phyloP scores from a whole-genome alignment of 2,113 vertebrate species.

The Xyliphius kryptos region DNA sequence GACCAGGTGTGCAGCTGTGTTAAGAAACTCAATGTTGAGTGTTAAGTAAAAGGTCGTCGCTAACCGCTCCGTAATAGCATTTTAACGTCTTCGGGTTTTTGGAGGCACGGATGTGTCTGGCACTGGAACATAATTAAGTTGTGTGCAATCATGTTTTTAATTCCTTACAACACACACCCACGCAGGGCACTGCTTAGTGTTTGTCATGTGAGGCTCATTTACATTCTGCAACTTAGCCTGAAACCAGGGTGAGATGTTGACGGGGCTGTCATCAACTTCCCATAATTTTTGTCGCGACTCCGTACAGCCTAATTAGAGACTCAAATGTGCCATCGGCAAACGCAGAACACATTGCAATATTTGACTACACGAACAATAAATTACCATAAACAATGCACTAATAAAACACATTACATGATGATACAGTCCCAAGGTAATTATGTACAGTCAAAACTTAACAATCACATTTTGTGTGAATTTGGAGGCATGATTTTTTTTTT shows the following conservation, averaged over 20 bases:
- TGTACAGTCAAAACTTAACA: conserved; percentile 56
- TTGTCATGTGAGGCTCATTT: conserved; percentile 45
- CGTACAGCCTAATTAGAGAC: conserved; percentile 63
- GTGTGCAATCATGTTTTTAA: conserved; percentile 23
- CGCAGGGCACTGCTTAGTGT: conserved; percentile 35
- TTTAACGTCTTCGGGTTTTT: conserved; percentile 19
- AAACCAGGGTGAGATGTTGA: conserved; percentile 63
- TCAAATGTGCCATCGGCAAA: conserved; percentile 59
- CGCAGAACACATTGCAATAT: conserved; percentile 58
- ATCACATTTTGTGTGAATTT: conserved; percentile 32
- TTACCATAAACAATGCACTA: conserved; percentile 66
- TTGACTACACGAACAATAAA: conserved; percentile 72
- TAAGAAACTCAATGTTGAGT: not conserved
- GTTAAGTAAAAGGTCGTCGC: conserved; percentile 11
- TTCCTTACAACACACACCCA: conserved; percentile 29
- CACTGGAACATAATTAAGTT: conserved; percentile 24
- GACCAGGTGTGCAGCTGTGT: conserved; percentile 23
- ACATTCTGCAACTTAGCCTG: conserved; percentile 38
- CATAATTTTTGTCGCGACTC: conserved; percentile 53
- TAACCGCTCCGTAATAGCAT: conserved; percentile 9
- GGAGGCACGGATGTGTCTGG: conserved; percentile 5
- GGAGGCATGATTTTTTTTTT: conserved; percentile 18
- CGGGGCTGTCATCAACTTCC: conserved; percentile 69
- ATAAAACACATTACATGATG: conserved; percentile 51
- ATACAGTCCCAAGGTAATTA: conserved; percentile 57